phyloP scores from a whole-genome alignment of 2,113 vertebrate species.

The Numida meleagris region DNA sequence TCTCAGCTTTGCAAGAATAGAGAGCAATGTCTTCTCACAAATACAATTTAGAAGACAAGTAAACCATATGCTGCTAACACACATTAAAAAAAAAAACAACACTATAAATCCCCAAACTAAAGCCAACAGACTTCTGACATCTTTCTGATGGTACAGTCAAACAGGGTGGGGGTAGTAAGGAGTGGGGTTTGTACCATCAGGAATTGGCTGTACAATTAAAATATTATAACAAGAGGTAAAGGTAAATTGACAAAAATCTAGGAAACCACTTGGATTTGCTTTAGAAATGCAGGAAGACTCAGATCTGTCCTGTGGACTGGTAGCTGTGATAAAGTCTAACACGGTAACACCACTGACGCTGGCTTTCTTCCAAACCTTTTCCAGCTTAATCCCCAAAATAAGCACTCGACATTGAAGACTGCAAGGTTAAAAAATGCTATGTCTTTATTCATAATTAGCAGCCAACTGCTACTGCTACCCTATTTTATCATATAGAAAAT shows the following conservation, averaged over 20 bases:
- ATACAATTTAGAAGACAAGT: neutral
- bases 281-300: neutral
- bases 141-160: neutral
- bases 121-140: neutral
- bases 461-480: neutral
- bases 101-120: neutral
- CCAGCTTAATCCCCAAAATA: constrained; percentile 35
- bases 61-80: neutral
- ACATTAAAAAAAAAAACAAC: neutral
- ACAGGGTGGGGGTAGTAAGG: accelerated
- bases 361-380: constrained; percentile 29
- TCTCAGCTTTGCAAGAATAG: neutral
- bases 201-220: neutral
- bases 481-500: neutral
- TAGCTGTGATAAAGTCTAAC: constrained; percentile 15
- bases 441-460: constrained; percentile 18
- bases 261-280: neutral
- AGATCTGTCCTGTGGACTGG: neutral
- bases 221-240: neutral
- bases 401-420: constrained; percentile 22
- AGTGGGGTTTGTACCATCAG: neutral
- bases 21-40: neutral
- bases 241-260: neutral
- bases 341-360: neutral
- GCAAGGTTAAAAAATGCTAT: constrained; percentile 7